These are phyloP conservation scores for Lycodopsis pacificus DNA, from an alignment of 2,797 vertebrate genomes.

Conservation along the genomic window DNA sequence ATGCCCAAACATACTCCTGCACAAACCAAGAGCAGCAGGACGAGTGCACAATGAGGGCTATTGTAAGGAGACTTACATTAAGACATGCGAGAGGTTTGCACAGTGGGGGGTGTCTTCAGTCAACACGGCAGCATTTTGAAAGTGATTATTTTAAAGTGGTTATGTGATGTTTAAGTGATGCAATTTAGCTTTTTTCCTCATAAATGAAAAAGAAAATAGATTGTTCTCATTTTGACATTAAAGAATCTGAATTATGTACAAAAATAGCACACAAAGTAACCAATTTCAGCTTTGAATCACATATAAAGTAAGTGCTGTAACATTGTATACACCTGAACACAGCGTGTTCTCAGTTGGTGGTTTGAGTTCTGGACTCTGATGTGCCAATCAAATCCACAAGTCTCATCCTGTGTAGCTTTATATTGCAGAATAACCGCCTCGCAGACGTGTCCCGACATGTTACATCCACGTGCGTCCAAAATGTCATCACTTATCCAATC, in stretches of 20 bases:
- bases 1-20: constrained; percentile 96
- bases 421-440: too few species aligned
- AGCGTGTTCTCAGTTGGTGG: not conserved
- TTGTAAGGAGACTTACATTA: constrained; percentile 20
- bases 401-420: not conserved
- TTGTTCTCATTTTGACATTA: not conserved
- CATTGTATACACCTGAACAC: not conserved
- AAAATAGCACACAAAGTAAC: not conserved
- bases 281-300: not conserved
- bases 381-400: not conserved
- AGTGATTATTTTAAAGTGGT: not conserved
- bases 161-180: not conserved
- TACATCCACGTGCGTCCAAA: too few species aligned
- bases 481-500: not conserved
- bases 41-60: constrained; percentile 40
- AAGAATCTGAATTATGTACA: constrained; percentile 5
- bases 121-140: not conserved
- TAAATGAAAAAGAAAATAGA: not conserved
- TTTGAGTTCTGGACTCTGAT: not conserved
- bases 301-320: not conserved
- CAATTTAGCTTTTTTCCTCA: not conserved
- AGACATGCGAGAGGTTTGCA: not conserved
- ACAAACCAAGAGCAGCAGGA: constrained; percentile 58
- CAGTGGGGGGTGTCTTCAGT: not conserved
- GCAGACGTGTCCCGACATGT: too few species aligned